Base-by-base conservation (phyloP, 2,888 invertebrate species). In the Globia sparganii region DNA sequence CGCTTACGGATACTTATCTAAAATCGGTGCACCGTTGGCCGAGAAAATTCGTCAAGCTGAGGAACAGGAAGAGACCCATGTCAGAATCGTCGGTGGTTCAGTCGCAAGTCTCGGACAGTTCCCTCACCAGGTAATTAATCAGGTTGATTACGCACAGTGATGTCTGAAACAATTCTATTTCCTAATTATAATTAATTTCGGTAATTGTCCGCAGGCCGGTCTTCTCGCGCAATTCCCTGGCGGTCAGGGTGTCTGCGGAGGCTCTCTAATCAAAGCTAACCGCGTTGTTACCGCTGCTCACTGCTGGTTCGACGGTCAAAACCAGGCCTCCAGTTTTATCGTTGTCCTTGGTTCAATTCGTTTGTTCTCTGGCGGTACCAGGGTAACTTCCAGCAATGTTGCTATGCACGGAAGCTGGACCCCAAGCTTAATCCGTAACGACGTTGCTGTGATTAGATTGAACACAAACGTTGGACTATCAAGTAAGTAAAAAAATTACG, bases 281-380 rank as follows among this genome's bases (percentile, higher is more conserved):
- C 88, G 92, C 31, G 86, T 94, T 4, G n/a, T 93, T n/a, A 94
- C 94, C 0, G 94, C 94, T 49, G 94, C 94, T 43, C 94, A 94
- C 80, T 94, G 94, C 84, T 95, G 94, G 94, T 90, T 75, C 25
- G 94, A 94, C 68, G 94, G 94, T 11, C 5, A n/a, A 0, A 86
- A 91, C 81, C 93, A 91, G 73, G 94, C 86, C 1, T 91, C 90
- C 89, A 87, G 88, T 46, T 65, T 92, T 9, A 91, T 89, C 1
- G 92, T 94, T 1, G 91, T 94, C 0, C 91, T 94, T 4, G 94
- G 93, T 31, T 91, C 94, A 9, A 68, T 80, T 8, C n/a, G 81
- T 0, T 77, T 94, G n/a, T 94, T 92, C 88, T 77, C 72, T 25
- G 94, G 94, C 8, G 95, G 95, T 21, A 87, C 83, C n/a, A 91